Base-by-base conservation (phyloP, 2,888 invertebrate genomes). In the Megaustenia siamemsis region DNA sequence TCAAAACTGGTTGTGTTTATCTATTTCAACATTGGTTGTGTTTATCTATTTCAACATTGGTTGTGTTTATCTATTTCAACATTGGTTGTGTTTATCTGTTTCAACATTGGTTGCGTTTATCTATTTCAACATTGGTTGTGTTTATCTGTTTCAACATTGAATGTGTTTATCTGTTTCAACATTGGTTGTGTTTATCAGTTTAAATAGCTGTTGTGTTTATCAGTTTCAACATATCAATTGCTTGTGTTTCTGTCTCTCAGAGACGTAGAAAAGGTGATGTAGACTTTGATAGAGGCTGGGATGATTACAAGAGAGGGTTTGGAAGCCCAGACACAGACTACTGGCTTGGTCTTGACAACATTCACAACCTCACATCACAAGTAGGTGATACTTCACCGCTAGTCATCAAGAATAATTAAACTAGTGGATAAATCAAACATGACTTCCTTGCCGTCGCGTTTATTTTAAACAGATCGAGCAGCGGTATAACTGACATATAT, bases 381-480 rank as follows among this genome's bases (percentile, higher is more conserved):
- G 77, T 60, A 60, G 95, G 73, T 49, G 1, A n/a, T 40, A 35
- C 35, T 15, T 28, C 24, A 40, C 1, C n/a, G n/a, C n/a, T n/a
- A n/a, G n/a, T n/a, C n/a, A n/a, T n/a, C n/a, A n/a, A n/a, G n/a
- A n/a, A 18, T 53, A 10, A 18, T 53, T 53, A 21, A 18, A 21
- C 15, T 53, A 10, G 10, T 53, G 15, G 10, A 18, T 21, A 18
- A 53, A 10, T 10, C 21, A 10, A 53, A 18, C 0, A 53, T 53
- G 15, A 53, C 21, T 21, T 53, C 21, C 53, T 18, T 53, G 15
- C 21, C 21, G 15, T 53, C 21, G 15, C 21, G 10, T 53, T 53
- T 53, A 21, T 53, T 53, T 21, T 53, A 53, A 10, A 53, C 21
- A 0, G 1, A 18, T 21, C 10, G 10, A 10, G 10, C 21, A 10